These are phyloP conservation scores for Gorsachius magnificus DNA, from an alignment of 2,797 vertebrate genomes.

Conservation along the genomic window DNA sequence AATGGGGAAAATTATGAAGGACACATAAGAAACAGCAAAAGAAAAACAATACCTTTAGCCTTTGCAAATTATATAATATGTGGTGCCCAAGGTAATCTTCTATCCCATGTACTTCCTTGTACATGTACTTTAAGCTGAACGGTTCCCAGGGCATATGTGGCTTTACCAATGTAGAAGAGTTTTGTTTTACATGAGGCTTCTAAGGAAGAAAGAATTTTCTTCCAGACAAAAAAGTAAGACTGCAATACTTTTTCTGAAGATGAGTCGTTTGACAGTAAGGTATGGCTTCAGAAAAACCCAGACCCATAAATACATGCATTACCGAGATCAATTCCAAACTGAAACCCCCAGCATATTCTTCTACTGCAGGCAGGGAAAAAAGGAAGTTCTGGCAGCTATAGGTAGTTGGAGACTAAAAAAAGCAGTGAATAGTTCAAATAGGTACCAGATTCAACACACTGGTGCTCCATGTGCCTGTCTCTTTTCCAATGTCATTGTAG, in stretches of 20 bases:
- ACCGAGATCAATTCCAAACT: background rate
- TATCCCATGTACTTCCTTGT: fast-evolving
- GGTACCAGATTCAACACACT: background rate
- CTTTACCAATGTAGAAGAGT: background rate
- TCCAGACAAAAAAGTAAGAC: background rate
- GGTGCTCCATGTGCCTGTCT: background rate
- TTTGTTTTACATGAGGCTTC: background rate
- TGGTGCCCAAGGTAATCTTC: background rate
- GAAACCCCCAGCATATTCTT: background rate
- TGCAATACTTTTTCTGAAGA: background rate
- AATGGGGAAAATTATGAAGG: background rate
- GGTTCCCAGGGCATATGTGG: background rate
- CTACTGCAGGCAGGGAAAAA: background rate
- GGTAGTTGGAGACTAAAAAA: background rate
- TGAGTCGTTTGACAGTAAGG: background rate
- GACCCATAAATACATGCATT: background rate
- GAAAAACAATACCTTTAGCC: background rate
- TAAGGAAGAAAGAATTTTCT: background rate
- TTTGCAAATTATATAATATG: background rate
- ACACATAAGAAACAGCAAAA: background rate
- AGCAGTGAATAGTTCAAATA: background rate
- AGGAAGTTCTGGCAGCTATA: background rate
- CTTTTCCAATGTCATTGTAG: background rate
- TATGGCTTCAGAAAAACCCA: background rate
- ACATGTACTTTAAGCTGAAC: background rate